These are phyloP conservation scores for Tachysurus vachellii DNA, from an alignment of 2,113 vertebrate species.

Conservation along the genomic window DNA sequence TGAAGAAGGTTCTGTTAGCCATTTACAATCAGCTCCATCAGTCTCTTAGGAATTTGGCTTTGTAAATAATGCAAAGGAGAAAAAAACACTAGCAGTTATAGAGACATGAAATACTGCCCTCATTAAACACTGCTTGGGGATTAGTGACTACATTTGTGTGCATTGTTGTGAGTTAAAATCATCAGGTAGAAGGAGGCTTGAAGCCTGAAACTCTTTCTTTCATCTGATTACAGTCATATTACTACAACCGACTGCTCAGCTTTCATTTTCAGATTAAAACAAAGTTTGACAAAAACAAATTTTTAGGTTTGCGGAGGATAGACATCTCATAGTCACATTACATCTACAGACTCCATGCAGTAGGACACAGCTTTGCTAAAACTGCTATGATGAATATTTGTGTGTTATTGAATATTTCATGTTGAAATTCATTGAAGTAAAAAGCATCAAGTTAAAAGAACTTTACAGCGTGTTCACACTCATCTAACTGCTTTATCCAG, in stretches of 20 bases:
- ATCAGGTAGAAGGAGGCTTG: background rate
- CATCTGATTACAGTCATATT: conserved; percentile 9
- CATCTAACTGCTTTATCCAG: background rate
- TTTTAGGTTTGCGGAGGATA: too few relatives aligned
- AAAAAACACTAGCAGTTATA: background rate
- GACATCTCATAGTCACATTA: background rate
- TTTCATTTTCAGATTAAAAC: conserved; percentile 7
- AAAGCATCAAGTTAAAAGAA: background rate
- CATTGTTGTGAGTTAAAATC: background rate
- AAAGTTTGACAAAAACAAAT: background rate
- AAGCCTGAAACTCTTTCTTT: background rate
- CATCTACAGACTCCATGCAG: background rate
- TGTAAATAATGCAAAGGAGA: background rate
- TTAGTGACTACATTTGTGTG: background rate
- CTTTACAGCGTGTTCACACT: background rate
- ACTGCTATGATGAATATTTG: background rate
- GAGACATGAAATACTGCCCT: background rate
- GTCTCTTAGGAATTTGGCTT: background rate
- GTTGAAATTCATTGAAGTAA: background rate
- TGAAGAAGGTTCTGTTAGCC: background rate
- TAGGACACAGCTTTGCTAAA: background rate
- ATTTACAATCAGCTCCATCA: background rate
- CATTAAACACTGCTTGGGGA: background rate
- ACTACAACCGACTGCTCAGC: background rate
- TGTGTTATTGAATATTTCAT: background rate